Evolutionary conservation across 1,140 invertebrate genomes (phyloP).

Genomic region (Ooceraea biroi): DNA sequence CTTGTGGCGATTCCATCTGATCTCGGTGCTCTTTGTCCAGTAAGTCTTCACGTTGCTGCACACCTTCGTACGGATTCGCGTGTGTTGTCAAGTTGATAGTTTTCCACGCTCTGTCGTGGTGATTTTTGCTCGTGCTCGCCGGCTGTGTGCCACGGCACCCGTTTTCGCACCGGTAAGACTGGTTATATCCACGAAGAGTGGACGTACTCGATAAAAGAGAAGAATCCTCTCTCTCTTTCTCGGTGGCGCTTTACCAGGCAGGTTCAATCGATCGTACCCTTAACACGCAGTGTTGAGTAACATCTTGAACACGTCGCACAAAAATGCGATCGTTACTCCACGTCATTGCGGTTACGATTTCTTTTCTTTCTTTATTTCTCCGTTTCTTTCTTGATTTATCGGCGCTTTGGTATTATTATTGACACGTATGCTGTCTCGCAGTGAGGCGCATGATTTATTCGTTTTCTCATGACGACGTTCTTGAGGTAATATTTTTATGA

Average conservation of each 20-base stretch:
- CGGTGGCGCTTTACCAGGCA: constrained; percentile 29
- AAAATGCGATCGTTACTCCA: constrained; percentile 5
- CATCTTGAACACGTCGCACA: constrained; percentile 5
- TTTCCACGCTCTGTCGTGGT: constrained; percentile 62
- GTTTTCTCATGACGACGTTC: too few relatives aligned
- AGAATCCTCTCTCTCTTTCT: constrained; percentile 57
- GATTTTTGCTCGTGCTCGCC: constrained; percentile 59
- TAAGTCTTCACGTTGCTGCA: background rate
- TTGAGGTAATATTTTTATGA: too few relatives aligned
- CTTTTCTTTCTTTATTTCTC: background rate
- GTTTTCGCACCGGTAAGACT: constrained; percentile 72
- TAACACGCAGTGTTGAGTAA: constrained; percentile 25
- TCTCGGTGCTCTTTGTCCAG: background rate
- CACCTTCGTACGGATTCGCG: constrained; percentile 29
- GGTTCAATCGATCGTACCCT: constrained; percentile 57
- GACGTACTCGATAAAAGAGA: constrained; percentile 56
- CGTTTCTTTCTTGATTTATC: background rate
- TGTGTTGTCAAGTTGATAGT: constrained; percentile 64
- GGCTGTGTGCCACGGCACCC: constrained; percentile 29
- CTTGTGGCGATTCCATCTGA: constrained; percentile 1
- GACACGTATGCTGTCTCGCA: background rate
- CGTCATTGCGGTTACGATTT: background rate
- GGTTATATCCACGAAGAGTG: constrained; percentile 59
- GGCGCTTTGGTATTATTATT: background rate
- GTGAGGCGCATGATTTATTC: too few relatives aligned